Base-by-base conservation (phyloP, 2,113 vertebrate species). In the Ammospiza caudacuta region DNA sequence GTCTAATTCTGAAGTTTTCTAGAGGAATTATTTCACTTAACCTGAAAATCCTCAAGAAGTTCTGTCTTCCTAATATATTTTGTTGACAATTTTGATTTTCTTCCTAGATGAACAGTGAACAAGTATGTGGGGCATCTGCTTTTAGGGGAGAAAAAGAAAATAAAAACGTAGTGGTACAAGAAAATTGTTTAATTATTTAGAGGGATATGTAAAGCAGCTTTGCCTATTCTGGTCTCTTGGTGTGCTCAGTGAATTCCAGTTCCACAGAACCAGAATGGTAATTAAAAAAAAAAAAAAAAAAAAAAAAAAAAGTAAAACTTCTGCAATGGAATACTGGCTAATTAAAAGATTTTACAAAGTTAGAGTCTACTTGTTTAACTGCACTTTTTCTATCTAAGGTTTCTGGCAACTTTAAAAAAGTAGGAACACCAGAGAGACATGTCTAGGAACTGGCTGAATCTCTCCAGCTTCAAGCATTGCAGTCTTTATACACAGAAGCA, bases 101-200 rank as follows among this genome's bases (percentile, higher is more conserved):
- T 47, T 67, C 15, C 49, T 29, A 35, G 39, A 6, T 39, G 11
- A 77, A 62, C 21, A 67, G 51, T 22, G 20, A 68, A 79, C 8
- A 84, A 52, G 12, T 43, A 58, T 3, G 7, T 9, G 7, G 29
- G 17, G 21, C 0, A 2, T n/a, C 29, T 5, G 4, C 3, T 76
- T 52, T 70, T 12, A 6, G 5, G 5, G 11, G 8, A 66, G 4
- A 55, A 46, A 31, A 89, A 49, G 1, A 23, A 75, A 63, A 58
- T 11, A 19, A 83, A 80, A 47, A 49, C 0, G 10, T 66, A 14
- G 8, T 44, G 14, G 12, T 43, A 74, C 14, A 66, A 27, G 6
- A 27, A 57, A 41, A 8, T 33, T 57, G 52, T 13, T 31, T 44
- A 41, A 8, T 33, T 57, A 57, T 13, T 31, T 44, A 43, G 33